A percentile compares a stretch with the other conserved stretches of the same genome.
Evolutionary conservation across 1,140 invertebrate species (phyloP).

Genomic region (Parasteatoda tepidariorum): DNA sequence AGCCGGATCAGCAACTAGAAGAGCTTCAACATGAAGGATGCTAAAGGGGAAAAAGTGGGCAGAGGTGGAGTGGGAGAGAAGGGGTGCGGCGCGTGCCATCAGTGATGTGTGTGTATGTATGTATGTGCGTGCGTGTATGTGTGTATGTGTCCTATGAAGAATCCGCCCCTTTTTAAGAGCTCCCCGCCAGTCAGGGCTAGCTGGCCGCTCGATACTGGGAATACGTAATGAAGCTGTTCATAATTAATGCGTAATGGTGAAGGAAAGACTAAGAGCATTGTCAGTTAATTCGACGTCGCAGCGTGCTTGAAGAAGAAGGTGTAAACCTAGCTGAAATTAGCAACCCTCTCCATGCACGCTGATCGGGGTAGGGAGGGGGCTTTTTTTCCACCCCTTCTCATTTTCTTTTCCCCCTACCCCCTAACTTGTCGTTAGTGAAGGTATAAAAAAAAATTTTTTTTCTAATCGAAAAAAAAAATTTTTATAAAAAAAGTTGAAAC

Average conservation of each 20-base stretch:
- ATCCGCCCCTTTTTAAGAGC: conserved; percentile 61
- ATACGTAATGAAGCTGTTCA: conserved; percentile 62
- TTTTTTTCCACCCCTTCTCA: conserved; percentile 44
- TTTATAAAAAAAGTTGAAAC: conserved; percentile 56
- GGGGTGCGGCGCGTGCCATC: conserved; percentile 52
- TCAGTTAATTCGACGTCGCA: conserved; percentile 61
- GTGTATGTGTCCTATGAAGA: conserved; percentile 48
- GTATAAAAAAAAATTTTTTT: conserved; percentile 12
- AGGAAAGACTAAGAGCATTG: conserved; percentile 56
- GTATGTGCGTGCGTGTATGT: conserved; percentile 45
- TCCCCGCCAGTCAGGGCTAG: conserved; percentile 58
- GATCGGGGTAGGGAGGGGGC: conserved; percentile 45
- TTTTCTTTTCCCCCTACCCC: conserved; percentile 39
- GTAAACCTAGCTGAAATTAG: conserved; percentile 61
- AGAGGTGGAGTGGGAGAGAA: conserved; percentile 14
- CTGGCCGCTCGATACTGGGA: conserved; percentile 48
- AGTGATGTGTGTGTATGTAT: conserved; percentile 51
- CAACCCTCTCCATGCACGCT: conserved; percentile 51
- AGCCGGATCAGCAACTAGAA: conserved; percentile 39
- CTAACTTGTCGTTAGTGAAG: conserved; percentile 51
- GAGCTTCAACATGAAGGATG: conserved; percentile 44
- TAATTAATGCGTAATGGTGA: conserved; percentile 62
- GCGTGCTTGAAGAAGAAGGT: conserved; percentile 54
- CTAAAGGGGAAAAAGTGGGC: conserved; percentile 59
- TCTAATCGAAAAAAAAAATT: neutral